phyloP scores from a whole-genome alignment of 2,113 vertebrate genomes.

The Cyanocitta stelleri region DNA sequence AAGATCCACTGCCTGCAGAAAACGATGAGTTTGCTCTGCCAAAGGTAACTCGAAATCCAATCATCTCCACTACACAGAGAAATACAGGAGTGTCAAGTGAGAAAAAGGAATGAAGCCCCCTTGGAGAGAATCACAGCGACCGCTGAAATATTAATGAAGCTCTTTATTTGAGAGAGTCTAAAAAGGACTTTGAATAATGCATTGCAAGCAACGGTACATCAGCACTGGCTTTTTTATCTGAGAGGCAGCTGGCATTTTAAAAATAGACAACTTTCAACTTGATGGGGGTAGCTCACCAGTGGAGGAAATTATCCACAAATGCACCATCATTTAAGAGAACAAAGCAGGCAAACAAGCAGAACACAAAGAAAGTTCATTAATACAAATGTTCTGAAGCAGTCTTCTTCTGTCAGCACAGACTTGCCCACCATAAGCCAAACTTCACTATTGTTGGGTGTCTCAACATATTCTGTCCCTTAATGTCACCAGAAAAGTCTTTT shows the following conservation, averaged over 20 bases:
- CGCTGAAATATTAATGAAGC: constrained; percentile 61
- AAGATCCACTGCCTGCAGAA: neutral
- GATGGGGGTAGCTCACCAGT: constrained; percentile 29
- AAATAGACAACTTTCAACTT: constrained; percentile 58
- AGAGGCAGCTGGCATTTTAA: constrained; percentile 59
- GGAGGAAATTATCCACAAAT: constrained; percentile 42
- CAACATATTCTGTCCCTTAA: neutral
- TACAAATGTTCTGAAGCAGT: neutral
- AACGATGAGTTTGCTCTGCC: neutral
- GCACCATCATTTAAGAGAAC: constrained; percentile 13
- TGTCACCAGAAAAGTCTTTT: neutral
- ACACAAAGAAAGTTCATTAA: constrained; percentile 29
- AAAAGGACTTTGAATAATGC: constrained; percentile 67
- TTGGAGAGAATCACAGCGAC: constrained; percentile 46
- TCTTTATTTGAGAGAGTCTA: constrained; percentile 44
- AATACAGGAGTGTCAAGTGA: constrained; percentile 28
- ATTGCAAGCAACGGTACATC: constrained; percentile 52
- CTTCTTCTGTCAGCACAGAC: neutral
- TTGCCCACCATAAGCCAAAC: neutral
- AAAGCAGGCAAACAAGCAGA: constrained; percentile 13
- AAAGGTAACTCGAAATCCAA: neutral
- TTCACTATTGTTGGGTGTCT: neutral
- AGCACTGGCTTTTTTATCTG: constrained; percentile 27
- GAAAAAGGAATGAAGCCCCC: constrained; percentile 8
- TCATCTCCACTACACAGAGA: neutral